Evolutionary conservation across 2,888 invertebrate species (phyloP).

Genomic region (Cyrtodaria siliqua): DNA sequence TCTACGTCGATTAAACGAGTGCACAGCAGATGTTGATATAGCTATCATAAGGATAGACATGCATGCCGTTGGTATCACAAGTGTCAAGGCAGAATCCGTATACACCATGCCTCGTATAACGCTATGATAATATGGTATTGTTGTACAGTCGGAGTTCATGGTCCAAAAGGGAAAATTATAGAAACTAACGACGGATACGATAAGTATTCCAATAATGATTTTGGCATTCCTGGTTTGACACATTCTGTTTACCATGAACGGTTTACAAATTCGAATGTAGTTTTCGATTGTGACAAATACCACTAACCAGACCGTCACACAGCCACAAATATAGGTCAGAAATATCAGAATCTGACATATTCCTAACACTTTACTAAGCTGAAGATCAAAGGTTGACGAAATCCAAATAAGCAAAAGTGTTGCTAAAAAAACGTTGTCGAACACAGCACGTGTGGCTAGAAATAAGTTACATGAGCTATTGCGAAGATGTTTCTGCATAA

Average conservation of each 20-base stretch:
- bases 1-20: conserved; percentile 16
- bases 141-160: conserved; percentile 50
- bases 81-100: conserved; percentile 53
- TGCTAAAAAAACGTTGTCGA: conserved; percentile 91
- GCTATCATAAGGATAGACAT: conserved; percentile 26
- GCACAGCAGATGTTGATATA: conserved; percentile 13
- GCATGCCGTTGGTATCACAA: conserved; percentile 23
- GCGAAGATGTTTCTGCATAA: conserved; percentile 90
- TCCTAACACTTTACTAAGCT: conserved; percentile 80
- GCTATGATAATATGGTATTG: conserved; percentile 28
- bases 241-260: conserved; percentile 87
- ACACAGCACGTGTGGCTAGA: conserved; percentile 91
- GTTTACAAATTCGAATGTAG: conserved; percentile 93
- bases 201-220: conserved; percentile 49
- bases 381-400: conserved; percentile 27
- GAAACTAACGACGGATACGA: conserved; percentile 48
- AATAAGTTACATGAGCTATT: conserved; percentile 92
- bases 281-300: conserved; percentile 94
- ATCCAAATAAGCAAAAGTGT: conserved; percentile 87
- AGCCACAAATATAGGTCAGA: conserved; percentile 86
- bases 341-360: conserved; percentile 92
- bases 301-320: conserved; percentile 87
- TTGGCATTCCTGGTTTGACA: conserved; percentile 71
- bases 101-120: conserved; percentile 66
- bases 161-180: conserved; percentile 77